phyloP scores from a whole-genome alignment of 2,797 vertebrate species.

The Ctenopoma multispine region DNA sequence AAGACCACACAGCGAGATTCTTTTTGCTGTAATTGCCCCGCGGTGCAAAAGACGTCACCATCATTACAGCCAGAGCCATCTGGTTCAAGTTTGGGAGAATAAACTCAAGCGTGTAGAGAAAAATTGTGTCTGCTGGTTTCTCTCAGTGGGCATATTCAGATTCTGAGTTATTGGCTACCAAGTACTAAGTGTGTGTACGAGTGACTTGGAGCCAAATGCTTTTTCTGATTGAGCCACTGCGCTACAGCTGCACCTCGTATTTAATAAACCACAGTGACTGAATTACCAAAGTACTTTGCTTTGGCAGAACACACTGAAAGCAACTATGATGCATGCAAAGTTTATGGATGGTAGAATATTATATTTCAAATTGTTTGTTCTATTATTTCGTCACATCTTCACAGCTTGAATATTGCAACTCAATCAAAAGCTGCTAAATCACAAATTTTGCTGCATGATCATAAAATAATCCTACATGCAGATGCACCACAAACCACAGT shows the following conservation, averaged over 20 bases:
- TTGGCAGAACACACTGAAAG: background rate
- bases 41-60: slow-evolving; percentile 11
- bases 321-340: background rate
- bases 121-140: slow-evolving; percentile 20
- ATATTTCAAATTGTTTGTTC: background rate
- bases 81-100: slow-evolving; percentile 50
- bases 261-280: slow-evolving; percentile 14
- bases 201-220: slow-evolving; percentile 8
- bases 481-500: background rate
- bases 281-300: background rate
- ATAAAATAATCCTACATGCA: background rate
- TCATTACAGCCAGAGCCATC: slow-evolving; percentile 48
- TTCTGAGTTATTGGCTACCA: slow-evolving; percentile 15
- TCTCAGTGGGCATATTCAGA: slow-evolving; percentile 6
- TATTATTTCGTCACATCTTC: background rate
- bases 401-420: background rate
- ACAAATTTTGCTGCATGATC: background rate
- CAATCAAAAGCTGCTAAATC: background rate
- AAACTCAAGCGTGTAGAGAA: slow-evolving; percentile 18
- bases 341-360: background rate
- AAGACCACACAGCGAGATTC: slow-evolving; percentile 48
- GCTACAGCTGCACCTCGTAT: slow-evolving; percentile 13
- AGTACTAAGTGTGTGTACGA: slow-evolving; percentile 1
- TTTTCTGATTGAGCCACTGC: slow-evolving; percentile 15
- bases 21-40: slow-evolving; percentile 14